phyloP scores from a whole-genome alignment of 1,140 invertebrate species.

The Zaprionus tsacasi region DNA sequence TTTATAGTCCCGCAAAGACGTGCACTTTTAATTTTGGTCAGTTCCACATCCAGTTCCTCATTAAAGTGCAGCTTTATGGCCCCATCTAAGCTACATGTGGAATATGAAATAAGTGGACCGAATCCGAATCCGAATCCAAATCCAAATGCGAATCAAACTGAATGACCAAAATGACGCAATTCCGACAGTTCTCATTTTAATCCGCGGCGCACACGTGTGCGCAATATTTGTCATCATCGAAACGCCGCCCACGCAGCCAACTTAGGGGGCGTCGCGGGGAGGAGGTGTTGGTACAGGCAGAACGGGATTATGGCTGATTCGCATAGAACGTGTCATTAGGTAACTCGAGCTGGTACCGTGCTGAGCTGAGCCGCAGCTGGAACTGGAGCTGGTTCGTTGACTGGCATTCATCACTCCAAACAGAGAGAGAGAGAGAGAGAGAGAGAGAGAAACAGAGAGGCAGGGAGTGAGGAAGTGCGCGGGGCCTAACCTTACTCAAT shows the following conservation, averaged over 20 bases:
- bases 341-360: slow-evolving; percentile 58
- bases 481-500: slow-evolving; percentile 72
- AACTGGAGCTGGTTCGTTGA: slow-evolving; percentile 51
- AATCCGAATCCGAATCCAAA: slow-evolving; percentile 2
- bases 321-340: slow-evolving; percentile 49
- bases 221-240: slow-evolving; percentile 66
- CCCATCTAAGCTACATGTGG: slow-evolving; percentile 51
- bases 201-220: slow-evolving; percentile 57
- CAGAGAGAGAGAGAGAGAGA: background rate
- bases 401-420: slow-evolving; percentile 65
- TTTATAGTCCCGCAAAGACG: slow-evolving; percentile 41
- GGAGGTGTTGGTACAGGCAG: background rate
- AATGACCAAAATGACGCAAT: slow-evolving; percentile 69
- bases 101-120: slow-evolving; percentile 36
- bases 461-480: background rate
- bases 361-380: slow-evolving; percentile 2
- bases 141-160: slow-evolving; percentile 16
- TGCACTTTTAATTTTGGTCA: slow-evolving; percentile 42
- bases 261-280: slow-evolving; percentile 12
- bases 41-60: slow-evolving; percentile 39
- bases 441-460: background rate
- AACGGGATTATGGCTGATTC: slow-evolving; percentile 25
- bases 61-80: slow-evolving; percentile 72
- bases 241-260: slow-evolving; percentile 56
- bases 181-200: slow-evolving; percentile 46